Evolutionary conservation across 2,888 invertebrate genomes (phyloP).

Genomic region (Pecten maximus): DNA sequence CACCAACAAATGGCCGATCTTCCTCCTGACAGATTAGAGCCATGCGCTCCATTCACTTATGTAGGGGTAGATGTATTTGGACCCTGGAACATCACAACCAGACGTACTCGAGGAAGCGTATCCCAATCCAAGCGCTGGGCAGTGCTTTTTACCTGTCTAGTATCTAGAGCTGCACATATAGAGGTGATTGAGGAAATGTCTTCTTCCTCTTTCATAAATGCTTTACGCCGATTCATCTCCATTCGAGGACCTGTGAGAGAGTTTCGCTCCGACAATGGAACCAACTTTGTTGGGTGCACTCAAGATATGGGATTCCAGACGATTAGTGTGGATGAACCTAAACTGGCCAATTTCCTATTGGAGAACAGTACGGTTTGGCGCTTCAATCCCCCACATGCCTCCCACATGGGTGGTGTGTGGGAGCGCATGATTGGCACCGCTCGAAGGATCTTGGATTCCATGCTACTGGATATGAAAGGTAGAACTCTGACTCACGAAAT

Average conservation of each 20-base stretch:
- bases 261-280: conserved; percentile 48
- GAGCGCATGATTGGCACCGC: conserved; percentile 52
- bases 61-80: conserved; percentile 44
- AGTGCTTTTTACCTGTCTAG: conserved; percentile 54
- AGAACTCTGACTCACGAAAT: conserved; percentile 52
- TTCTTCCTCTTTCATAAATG: conserved; percentile 52
- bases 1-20: too few relatives aligned
- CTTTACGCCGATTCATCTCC: conserved; percentile 43
- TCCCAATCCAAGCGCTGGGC: conserved; percentile 55
- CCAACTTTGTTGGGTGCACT: conserved; percentile 51
- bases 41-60: conserved; percentile 24
- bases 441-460: conserved; percentile 48
- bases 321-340: conserved; percentile 43
- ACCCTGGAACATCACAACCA: conserved; percentile 50
- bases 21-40: too few relatives aligned
- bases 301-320: conserved; percentile 42
- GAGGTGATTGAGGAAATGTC: conserved; percentile 54
- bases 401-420: conserved; percentile 51
- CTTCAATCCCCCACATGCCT: conserved; percentile 47
- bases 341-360: conserved; percentile 17
- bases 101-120: conserved; percentile 47
- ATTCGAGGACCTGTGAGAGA: conserved; percentile 43
- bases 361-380: conserved; percentile 45
- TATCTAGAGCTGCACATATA: conserved; percentile 48
- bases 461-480: conserved; percentile 38